These are phyloP conservation scores for Perodicticus potto DNA, from an alignment of 2,797 vertebrate species.

Conservation along the genomic window DNA sequence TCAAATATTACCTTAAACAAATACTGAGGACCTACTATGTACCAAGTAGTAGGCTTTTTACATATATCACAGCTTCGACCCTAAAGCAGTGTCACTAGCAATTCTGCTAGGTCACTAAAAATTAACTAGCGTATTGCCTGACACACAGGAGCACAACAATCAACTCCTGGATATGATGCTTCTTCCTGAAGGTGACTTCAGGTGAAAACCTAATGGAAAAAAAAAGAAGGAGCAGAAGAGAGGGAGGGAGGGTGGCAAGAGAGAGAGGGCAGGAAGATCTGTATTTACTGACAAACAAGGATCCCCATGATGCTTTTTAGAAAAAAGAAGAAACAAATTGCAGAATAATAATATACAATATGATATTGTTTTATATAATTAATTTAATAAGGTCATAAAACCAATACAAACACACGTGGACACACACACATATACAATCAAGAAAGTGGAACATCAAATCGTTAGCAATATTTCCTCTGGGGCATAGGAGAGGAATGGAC, in stretches of 20 bases:
- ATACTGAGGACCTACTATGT: neutral
- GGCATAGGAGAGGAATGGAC: neutral
- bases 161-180: neutral
- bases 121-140: neutral
- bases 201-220: neutral
- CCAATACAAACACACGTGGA: neutral
- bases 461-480: neutral
- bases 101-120: slow-evolving; percentile 21
- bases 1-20: slow-evolving; percentile 1
- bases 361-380: slow-evolving; percentile 8
- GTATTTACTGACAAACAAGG: neutral
- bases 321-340: neutral
- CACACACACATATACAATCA: neutral
- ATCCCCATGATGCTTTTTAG: neutral
- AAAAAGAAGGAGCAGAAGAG: neutral
- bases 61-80: neutral
- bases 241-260: too few relatives aligned
- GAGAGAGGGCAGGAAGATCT: neutral
- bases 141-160: neutral
- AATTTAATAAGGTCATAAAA: slow-evolving; percentile 42
- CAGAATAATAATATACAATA: neutral
- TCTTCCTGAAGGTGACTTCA: slow-evolving; percentile 10
- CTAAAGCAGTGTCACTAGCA: neutral
- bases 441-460: slow-evolving; percentile 30
- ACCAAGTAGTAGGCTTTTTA: slow-evolving; percentile 19